Percentiles rank a stretch among this genome's conserved stretches.
Conservation (phyloP, 2,888 invertebrate species). For the Caenorhabditis panamensis region DNA sequence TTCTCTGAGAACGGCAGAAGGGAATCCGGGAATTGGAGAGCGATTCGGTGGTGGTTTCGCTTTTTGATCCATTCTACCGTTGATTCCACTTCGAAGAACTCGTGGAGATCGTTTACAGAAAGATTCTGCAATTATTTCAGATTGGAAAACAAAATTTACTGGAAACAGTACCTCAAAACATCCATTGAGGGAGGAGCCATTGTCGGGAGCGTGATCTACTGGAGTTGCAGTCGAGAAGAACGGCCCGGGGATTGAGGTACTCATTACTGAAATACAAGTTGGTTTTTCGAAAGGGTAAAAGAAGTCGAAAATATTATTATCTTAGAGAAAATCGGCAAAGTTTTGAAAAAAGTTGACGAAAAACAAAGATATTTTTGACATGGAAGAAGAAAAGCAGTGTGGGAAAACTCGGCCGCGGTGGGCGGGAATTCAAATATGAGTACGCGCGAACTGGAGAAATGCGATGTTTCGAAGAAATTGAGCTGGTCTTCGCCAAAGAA, state of each 20-base stretch:
- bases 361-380: no score
- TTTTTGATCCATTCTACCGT: slow-evolving; percentile 72
- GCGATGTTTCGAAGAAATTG: no score
- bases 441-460: no score
- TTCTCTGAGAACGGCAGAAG: slow-evolving; percentile 67
- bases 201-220: slow-evolving; percentile 20
- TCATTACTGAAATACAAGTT: slow-evolving; percentile 34
- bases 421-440: background rate
- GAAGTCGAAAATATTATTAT: no score
- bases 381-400: background rate
- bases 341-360: no score
- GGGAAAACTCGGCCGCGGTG: background rate
- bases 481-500: no score
- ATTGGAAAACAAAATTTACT: no score
- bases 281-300: no score
- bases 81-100: slow-evolving; percentile 73
- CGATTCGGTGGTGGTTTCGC: slow-evolving; percentile 66
- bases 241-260: slow-evolving; percentile 26
- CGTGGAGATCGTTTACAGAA: slow-evolving; percentile 30
- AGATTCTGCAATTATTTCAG: slow-evolving; percentile 29
- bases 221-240: slow-evolving; percentile 60
- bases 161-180: slow-evolving; percentile 35
- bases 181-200: slow-evolving; percentile 6
- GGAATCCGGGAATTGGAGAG: slow-evolving; percentile 78
- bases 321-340: no score